A percentile compares a stretch with the other conserved stretches of the same genome.
Conservation (phyloP, 2,888 invertebrate genomes). For the Oxystoma pomonae region DNA sequence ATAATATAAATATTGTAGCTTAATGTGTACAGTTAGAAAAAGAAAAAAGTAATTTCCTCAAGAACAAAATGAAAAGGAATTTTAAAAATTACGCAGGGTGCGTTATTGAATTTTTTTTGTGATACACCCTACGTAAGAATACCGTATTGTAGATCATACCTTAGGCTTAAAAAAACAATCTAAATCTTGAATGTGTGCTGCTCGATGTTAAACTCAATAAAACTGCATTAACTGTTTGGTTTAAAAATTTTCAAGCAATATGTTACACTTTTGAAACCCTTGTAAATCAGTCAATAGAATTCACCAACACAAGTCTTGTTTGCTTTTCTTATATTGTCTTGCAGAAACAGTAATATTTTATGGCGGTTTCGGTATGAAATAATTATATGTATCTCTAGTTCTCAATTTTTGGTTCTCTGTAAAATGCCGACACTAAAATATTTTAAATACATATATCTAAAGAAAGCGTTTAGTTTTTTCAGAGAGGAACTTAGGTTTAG, state of each 20-base stretch:
- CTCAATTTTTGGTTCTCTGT: too few relatives aligned
- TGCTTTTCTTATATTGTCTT: too few relatives aligned
- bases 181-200: background rate
- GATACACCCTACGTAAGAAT: background rate
- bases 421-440: too few relatives aligned
- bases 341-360: too few relatives aligned
- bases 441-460: too few relatives aligned
- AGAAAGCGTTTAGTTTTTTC: background rate
- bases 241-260: background rate
- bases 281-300: background rate
- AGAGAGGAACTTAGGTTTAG: background rate
- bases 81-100: conserved; percentile 15
- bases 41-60: conserved; percentile 13
- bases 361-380: too few relatives aligned
- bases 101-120: conserved; percentile 13
- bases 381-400: too few relatives aligned
- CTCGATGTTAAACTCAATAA: background rate
- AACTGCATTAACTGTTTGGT: background rate
- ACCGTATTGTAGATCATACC: background rate
- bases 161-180: background rate
- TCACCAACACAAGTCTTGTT: too few relatives aligned
- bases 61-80: conserved; percentile 12
- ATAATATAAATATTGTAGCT: conserved; percentile 32
- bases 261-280: background rate
- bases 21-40: conserved; percentile 39